phyloP scores from a whole-genome alignment of 2,113 vertebrate species.

The Numenius arquata region DNA sequence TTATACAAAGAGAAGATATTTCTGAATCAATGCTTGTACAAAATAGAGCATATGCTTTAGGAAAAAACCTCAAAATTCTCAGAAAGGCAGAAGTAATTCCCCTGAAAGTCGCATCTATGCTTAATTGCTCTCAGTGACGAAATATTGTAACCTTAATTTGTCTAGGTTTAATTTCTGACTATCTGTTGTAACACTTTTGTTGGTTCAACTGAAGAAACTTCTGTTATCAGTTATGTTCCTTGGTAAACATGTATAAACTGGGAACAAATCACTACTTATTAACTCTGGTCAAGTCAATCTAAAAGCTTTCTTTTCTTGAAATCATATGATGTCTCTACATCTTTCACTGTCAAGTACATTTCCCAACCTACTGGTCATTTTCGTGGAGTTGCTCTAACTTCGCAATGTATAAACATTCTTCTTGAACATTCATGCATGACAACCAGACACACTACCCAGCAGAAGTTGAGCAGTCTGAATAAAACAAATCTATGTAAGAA shows the following conservation, averaged over 20 bases:
- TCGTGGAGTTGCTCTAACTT: background rate
- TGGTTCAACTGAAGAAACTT: background rate
- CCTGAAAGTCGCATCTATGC: background rate
- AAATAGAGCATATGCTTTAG: background rate
- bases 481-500: background rate
- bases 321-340: fast-evolving
- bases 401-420: background rate
- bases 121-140: background rate
- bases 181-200: background rate
- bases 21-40: background rate
- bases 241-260: fast-evolving
- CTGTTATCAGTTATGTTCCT: background rate
- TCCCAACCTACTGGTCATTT: background rate
- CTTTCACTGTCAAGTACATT: background rate
- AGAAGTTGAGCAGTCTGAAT: background rate
- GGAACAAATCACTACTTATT: background rate
- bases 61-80: background rate
- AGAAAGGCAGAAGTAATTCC: background rate
- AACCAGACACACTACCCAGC: background rate
- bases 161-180: background rate
- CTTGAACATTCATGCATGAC: background rate
- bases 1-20: background rate
- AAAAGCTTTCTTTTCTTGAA: background rate
- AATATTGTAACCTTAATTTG: background rate
- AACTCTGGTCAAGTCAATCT: background rate